Evolutionary conservation across 1,140 invertebrate species (phyloP), one percentile per base, ranked within the genome.

Genomic region (Drosophila subobscura): DNA sequence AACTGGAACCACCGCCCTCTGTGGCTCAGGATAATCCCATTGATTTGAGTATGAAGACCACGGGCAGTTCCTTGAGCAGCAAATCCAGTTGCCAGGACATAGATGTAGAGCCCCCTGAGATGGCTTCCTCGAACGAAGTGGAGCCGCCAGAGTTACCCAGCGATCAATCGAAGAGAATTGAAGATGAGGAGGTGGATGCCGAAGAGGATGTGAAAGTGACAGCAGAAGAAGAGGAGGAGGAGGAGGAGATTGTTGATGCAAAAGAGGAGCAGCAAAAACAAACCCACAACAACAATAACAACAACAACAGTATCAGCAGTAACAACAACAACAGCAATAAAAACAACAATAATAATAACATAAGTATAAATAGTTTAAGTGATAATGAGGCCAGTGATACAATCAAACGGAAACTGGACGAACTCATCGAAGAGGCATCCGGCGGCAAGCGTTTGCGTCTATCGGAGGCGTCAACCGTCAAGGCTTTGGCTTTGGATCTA

Each of bases 11-110:
- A 45, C 59, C 33, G 42, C 46, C 6, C 27, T 37, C 33, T 12
- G 33, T 50, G 46, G 50, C 61, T 94, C 95, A 95, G 89, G 95
- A 96, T 57, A 94, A 95, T 79, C 96, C 96, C n/a, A 96, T 97
- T 73, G 96, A 97, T 85, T 91, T 97, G 42, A 96, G 95, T 4
- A 95, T 96, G 91, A 96, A 95, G 77, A 83, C 81, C 37, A 93
- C 93, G 3, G 92, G 92, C 33, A 93, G 93, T 20, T 92, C 92
- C 41, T 92, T 92, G 12, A 77, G 74, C 50, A 90, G 85, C 46
- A 66, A 68, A 22, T 67, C 65, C 6, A 71, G 66, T 41, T 72
- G 73, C 55, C 51, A 25, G 3, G 65, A 41, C 5, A 55, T 47
- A 16, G 91, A 70, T 58, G 85, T 3, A 57, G 85, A 88, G 4